Evolutionary conservation across 1,140 invertebrate genomes (phyloP), one percentile per base, ranked within the genome.

Genomic region (Semibalanus balanoides): DNA sequence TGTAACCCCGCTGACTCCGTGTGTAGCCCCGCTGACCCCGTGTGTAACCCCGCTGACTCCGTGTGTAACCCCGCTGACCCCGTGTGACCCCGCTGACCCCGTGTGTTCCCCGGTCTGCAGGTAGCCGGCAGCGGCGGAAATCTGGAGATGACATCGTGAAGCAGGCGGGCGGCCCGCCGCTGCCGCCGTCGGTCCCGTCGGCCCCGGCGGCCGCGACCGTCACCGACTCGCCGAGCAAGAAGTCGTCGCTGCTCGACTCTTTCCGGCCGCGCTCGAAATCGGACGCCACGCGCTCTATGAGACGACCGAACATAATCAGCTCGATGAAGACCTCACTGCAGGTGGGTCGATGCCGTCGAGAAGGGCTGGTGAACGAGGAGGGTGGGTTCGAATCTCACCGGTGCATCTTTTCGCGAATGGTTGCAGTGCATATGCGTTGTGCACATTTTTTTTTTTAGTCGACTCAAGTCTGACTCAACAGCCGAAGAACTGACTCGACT

Each of bases 211-310:
- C n/a, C 78, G 79, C 75, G 77, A 75, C 69, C 75, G 82, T 80
- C 76, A 81, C 81, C 76, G 82, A 74, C 80, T 82, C 79, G 78
- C 80, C 79, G 74, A 64, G 51, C 51, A 64, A 64, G 51, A 64
- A 64, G 51, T 25, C 51, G 14, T 22, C 88, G 19, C 86, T 95
- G 74, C 91, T 96, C 81, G 93, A 96, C 83, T 91, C 91, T 28
- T 95, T 96, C 82, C 88, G 92, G 81, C 92, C 88, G 70, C 87
- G 89, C 78, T 92, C 88, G 79, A 95, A 91, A 84, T 94, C 88
- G 14, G 93, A 94, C 84, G 90, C 88, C 31, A 87, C 51, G 22
- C 51, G 51, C 51, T 64, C 51, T 19, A 64, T 64, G 51, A 14
- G 51, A 14, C 51, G 51, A 19, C 51, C 51, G 7, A 64, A 64